Evolutionary conservation across 2,888 invertebrate species (phyloP), one percentile per base, ranked within the genome.

Genomic region (Chironomus tentans): DNA sequence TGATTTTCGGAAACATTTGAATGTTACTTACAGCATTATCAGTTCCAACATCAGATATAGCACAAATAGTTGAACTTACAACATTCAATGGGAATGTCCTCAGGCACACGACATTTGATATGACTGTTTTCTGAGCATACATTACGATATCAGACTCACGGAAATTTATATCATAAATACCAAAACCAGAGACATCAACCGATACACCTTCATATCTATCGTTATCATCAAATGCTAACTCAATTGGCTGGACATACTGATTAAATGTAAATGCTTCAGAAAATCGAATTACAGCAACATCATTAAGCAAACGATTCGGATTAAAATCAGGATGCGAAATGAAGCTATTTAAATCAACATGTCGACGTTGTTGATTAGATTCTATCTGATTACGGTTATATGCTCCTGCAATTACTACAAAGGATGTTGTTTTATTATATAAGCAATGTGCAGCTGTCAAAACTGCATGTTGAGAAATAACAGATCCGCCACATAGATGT

Each of bases 11-110:
- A n/a, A 15, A 4, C 13, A n/a, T 50, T 6, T 6, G 0, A 50
- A 50, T n/a, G 7, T 65, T 10, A 62, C 72, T 18, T n/a, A 73
- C 38, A 15, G 62, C 21, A 38, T 28, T 65, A 21, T 65, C 62
- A 22, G 78, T 79, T 10, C 81, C 80, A 7, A 78, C 78, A 28
- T 77, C 75, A n/a, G 81, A 82, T 61, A 78, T 78, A 5, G 81
- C 79, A 77, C 83, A 83, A 28, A 83, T 79, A 61, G 82, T 81
- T 4, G 77, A 78, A 5, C 76, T 77, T 15, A 78, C 77, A 21
- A 83, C 79, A 1, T 78, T 61, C 7, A 80, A 80, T 2, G 81
- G 79, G 78, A 80, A 83, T 13, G 77, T 76, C 5, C 80, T 70
- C 28, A 79, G 79, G 78, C 83, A 84, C 18, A 76, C 56, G 6